Evolutionary conservation across 2,113 vertebrate species (phyloP).

Genomic region (Cinclus cinclus): DNA sequence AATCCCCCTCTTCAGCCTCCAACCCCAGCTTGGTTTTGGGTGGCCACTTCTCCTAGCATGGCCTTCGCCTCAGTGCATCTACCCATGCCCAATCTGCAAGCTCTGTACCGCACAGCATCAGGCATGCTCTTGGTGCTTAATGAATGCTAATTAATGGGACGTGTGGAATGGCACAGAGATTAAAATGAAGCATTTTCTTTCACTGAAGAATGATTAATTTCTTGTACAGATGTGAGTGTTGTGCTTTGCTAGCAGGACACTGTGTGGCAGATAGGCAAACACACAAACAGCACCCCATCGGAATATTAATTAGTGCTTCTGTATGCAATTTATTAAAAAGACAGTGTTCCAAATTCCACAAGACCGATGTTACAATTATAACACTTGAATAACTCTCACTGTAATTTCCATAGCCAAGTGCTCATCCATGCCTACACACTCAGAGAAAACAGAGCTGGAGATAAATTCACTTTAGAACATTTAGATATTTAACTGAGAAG

Average conservation of each 20-base stretch:
- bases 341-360: conserved; percentile 22
- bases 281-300: not conserved
- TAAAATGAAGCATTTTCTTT: conserved; percentile 26
- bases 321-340: conserved; percentile 34
- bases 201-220: conserved; percentile 32
- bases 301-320: conserved; percentile 33
- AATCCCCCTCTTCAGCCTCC: not conserved
- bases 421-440: not conserved
- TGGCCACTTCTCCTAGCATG: rapidly evolving
- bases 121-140: not conserved
- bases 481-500: not conserved
- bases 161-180: not conserved
- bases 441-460: not conserved
- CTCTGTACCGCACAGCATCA: not conserved
- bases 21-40: not conserved
- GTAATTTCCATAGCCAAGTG: conserved; percentile 7
- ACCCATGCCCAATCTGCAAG: not conserved
- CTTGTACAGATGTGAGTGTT: conserved; percentile 20
- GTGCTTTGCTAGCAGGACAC: conserved; percentile 12
- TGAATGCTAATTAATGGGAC: not conserved
- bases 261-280: not conserved
- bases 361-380: conserved; percentile 6
- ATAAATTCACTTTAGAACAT: not conserved
- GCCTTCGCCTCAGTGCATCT: not conserved
- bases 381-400: not conserved